Evolutionary conservation across 2,113 vertebrate genomes (phyloP).

Genomic region (Otis tarda): DNA sequence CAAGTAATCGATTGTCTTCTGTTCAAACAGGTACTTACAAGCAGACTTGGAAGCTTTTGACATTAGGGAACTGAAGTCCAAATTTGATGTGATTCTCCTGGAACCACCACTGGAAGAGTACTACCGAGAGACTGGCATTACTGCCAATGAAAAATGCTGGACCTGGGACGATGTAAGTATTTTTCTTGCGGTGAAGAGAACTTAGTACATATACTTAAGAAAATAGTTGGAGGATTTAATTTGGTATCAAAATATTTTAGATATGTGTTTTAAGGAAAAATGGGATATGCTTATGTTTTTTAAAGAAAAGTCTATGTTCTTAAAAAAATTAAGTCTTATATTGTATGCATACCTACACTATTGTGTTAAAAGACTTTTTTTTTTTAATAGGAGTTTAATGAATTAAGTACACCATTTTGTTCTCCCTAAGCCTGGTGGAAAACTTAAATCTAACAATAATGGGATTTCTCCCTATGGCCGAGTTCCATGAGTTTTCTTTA

Average conservation of each 20-base stretch:
- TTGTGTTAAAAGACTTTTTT: background rate
- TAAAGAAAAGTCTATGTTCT: background rate
- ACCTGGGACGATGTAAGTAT: constrained; percentile 92
- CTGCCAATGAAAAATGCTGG: constrained; percentile 95
- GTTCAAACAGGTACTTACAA: constrained; percentile 89
- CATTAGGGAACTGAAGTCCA: constrained; percentile 89
- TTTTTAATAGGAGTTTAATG: background rate
- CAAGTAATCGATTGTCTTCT: background rate
- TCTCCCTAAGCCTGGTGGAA: background rate
- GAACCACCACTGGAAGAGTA: constrained; percentile 96
- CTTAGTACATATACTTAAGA: background rate
- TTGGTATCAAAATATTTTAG: background rate
- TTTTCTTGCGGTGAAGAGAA: background rate
- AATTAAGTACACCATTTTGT: background rate
- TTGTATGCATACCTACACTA: background rate
- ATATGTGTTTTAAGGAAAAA: background rate
- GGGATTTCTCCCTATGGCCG: background rate
- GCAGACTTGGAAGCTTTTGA: constrained; percentile 93
- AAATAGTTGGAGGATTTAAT: background rate
- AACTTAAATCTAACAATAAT: background rate
- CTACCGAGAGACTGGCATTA: constrained; percentile 95
- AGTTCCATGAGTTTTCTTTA: background rate
- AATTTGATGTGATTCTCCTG: constrained; percentile 96
- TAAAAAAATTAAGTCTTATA: background rate
- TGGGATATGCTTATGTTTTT: background rate